A percentile compares a stretch with the other conserved stretches of the same genome.
phyloP scores from a whole-genome alignment of 2,888 invertebrate genomes.

The Cheilosia vulpina region DNA sequence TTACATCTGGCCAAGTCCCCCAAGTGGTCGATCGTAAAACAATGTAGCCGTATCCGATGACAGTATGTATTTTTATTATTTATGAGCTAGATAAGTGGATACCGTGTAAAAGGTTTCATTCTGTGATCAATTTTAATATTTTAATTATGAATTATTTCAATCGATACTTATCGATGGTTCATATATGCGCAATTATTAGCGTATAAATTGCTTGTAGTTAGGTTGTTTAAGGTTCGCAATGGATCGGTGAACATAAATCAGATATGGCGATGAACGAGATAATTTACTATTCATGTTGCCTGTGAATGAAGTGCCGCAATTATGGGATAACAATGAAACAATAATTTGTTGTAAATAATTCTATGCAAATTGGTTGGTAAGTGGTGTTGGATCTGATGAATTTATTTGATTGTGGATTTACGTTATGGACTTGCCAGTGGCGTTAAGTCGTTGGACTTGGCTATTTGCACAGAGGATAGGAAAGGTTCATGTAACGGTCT shows the following conservation, averaged over 20 bases:
- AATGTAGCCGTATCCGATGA: not conserved
- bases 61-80: slow-evolving; percentile 21
- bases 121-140: slow-evolving; percentile 60
- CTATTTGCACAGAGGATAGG: no score
- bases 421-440: not conserved
- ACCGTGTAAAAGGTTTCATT: slow-evolving; percentile 32
- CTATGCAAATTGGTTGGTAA: slow-evolving; percentile 25
- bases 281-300: slow-evolving; percentile 33
- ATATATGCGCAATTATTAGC: slow-evolving; percentile 30
- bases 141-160: slow-evolving; percentile 51
- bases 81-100: slow-evolving; percentile 41
- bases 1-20: slow-evolving; percentile 43
- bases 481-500: no score
- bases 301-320: slow-evolving; percentile 31
- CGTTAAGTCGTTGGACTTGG: no score
- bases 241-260: slow-evolving; percentile 44
- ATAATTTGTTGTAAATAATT: slow-evolving; percentile 47
- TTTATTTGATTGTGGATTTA: not conserved
- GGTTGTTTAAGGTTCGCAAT: slow-evolving; percentile 21
- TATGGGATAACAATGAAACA: slow-evolving; percentile 49
- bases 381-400: slow-evolving; percentile 1
- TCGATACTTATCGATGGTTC: slow-evolving; percentile 36
- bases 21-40: not conserved
- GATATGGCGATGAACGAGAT: slow-evolving; percentile 29
- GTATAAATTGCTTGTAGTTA: slow-evolving; percentile 27